Percentiles rank a stretch among this genome's conserved stretches.
Evolutionary conservation across 2,888 invertebrate genomes (phyloP).

Genomic region (Thysanoteuthis rhombus): DNA sequence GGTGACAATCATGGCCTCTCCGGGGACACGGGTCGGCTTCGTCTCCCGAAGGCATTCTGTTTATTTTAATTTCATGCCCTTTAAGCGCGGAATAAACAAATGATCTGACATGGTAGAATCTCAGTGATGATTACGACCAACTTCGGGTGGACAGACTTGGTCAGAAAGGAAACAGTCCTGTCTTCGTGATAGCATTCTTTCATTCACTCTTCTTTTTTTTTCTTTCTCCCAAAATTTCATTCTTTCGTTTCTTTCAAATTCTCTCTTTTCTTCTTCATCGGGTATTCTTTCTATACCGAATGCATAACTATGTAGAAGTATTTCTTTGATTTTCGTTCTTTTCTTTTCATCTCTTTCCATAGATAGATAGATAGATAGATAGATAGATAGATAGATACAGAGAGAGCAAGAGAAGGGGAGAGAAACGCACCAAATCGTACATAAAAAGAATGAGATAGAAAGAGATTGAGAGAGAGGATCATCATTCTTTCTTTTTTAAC

Average conservation of each 20-base stretch:
- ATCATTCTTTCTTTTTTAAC: not conserved
- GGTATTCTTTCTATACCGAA: not conserved
- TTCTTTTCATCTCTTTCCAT: no score
- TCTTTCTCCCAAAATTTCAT: not conserved
- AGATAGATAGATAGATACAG: no score
- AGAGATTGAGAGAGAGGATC: not conserved
- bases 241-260: not conserved
- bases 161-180: not conserved
- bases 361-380: no score
- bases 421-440: no score
- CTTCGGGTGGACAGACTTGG: not conserved
- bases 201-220: not conserved
- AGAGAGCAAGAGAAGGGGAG: no score
- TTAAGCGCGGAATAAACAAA: slow-evolving; percentile 12
- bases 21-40: not conserved
- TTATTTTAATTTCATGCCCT: slow-evolving; percentile 12
- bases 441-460: no score
- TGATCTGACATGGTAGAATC: not conserved
- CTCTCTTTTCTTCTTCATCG: not conserved
- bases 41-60: not conserved
- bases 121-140: not conserved
- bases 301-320: not conserved
- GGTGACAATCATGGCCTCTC: not conserved
- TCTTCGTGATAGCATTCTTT: not conserved
- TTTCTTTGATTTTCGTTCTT: no score